These are phyloP conservation scores for Monarcha castaneiventris DNA, from an alignment of 2,113 vertebrate genomes.

Conservation along the genomic window DNA sequence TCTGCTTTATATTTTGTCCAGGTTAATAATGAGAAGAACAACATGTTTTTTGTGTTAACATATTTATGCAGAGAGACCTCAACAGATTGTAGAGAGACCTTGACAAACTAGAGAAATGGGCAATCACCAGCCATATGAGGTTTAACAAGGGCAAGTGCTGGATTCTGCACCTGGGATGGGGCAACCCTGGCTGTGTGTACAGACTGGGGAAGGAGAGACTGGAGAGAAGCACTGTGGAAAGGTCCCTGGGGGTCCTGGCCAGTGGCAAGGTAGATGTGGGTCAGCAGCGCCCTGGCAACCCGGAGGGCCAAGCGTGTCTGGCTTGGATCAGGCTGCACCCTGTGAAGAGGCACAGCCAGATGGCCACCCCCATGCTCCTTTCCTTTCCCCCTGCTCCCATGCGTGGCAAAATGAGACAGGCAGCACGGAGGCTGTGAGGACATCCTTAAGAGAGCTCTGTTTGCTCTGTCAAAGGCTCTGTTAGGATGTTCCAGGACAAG, in stretches of 20 bases:
- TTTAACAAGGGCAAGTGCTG: background rate
- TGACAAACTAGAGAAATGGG: background rate
- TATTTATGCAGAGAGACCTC: background rate
- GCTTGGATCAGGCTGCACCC: background rate
- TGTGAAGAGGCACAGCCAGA: background rate
- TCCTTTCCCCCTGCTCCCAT: background rate
- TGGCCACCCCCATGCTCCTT: background rate
- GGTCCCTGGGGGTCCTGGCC: background rate
- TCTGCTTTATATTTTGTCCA: background rate
- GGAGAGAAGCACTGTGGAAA: background rate
- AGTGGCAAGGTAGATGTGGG: background rate
- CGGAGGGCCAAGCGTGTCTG: fast-evolving
- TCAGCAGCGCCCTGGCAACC: background rate
- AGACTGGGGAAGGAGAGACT: background rate
- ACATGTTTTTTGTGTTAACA: background rate
- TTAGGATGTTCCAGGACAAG: background rate
- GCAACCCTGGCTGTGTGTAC: background rate
- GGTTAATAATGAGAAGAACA: background rate
- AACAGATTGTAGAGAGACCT: background rate
- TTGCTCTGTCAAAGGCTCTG: background rate
- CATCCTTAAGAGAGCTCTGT: background rate
- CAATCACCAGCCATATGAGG: background rate
- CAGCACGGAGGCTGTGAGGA: background rate
- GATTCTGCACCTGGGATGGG: background rate
- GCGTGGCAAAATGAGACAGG: background rate